A percentile compares a stretch with the other conserved stretches of the same genome.
Evolutionary conservation across 2,888 invertebrate genomes (phyloP).

Genomic region (Pelosia muscerda): DNA sequence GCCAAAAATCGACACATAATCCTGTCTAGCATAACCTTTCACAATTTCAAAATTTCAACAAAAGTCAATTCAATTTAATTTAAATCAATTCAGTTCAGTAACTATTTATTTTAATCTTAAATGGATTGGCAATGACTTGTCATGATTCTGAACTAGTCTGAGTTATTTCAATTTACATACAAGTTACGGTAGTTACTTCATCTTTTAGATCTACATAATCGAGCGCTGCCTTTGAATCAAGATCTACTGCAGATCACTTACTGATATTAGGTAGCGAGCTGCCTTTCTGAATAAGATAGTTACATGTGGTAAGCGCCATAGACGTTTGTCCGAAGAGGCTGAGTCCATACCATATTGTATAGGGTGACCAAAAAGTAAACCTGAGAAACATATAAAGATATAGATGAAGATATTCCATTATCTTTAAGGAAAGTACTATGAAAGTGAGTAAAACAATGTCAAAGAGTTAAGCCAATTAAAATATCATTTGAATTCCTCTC

Average conservation of each 20-base stretch:
- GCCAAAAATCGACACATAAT: not conserved
- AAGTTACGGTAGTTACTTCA: not conserved
- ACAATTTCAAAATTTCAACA: not conserved
- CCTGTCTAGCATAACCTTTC: too few relatives aligned
- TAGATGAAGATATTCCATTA: not conserved
- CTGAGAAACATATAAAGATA: constrained; percentile 48
- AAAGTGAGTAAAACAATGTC: not conserved
- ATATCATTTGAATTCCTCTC: not conserved
- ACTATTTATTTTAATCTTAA: not conserved
- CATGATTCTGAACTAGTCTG: too few relatives aligned
- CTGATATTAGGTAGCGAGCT: constrained; percentile 59
- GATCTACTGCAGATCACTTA: constrained; percentile 56
- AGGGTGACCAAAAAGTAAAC: constrained; percentile 58
- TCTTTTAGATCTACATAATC: not conserved
- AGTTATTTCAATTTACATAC: not conserved
- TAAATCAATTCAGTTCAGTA: too few relatives aligned
- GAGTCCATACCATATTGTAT: constrained; percentile 55
- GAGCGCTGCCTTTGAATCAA: not conserved
- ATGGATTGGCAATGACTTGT: not conserved
- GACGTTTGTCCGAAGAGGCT: constrained; percentile 61
- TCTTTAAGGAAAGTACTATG: not conserved
- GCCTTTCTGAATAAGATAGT: constrained; percentile 56
- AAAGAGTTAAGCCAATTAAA: not conserved
- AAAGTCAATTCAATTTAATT: too few relatives aligned
- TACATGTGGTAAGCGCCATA: constrained; percentile 56